Evolutionary conservation across 1,140 invertebrate genomes (phyloP), one percentile per base, ranked within the genome.

Genomic region (Patella vulgata): DNA sequence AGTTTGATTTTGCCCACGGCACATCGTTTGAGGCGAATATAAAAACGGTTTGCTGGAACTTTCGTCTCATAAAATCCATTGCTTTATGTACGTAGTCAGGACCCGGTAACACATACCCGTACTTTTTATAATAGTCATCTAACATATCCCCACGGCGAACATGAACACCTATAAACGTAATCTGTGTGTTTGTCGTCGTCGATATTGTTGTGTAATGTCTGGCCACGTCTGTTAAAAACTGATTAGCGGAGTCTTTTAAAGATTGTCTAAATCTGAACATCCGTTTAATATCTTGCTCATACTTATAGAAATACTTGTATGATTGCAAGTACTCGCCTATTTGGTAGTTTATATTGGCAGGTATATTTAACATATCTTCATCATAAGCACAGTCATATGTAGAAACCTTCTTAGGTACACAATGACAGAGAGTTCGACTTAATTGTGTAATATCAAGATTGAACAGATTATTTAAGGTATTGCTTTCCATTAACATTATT

Each of bases 91-190:
- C 27, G 46, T 71, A 74, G 19, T 66, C 44, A 8, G 39, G 17
- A 28, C 56, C 46, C 3, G 71, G 61, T 2, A 64, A 50, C 3
- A 47, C 50, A 36, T 69, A 69, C 6, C 70, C 70, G 2, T 36
- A 59, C n/a, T 39, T 50, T n/a, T 21, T 40, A 40, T 44, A 40
- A 12, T 59, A 14, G n/a, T n/a, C n/a, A 3, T 25, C 39, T 5
- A 61, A 25, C 14, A 69, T 56, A 50, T 71, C 69, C 23, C 71
- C 71, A 28, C 71, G 40, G n/a, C 71, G 40, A 4, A 74, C 48
- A 46, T 74, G 71, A 12, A 74, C 30, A 17, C 61, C 66, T 9
- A 74, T 48, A 0, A 66, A 52, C 28, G 54, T 56, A 9, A 63
- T 40, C n/a, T n/a, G n/a, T n/a, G n/a, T n/a, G n/a, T n/a, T n/a